Evolutionary conservation across 2,113 vertebrate species (phyloP), one percentile per base, ranked within the genome.

Genomic region (Lophius piscatorius): DNA sequence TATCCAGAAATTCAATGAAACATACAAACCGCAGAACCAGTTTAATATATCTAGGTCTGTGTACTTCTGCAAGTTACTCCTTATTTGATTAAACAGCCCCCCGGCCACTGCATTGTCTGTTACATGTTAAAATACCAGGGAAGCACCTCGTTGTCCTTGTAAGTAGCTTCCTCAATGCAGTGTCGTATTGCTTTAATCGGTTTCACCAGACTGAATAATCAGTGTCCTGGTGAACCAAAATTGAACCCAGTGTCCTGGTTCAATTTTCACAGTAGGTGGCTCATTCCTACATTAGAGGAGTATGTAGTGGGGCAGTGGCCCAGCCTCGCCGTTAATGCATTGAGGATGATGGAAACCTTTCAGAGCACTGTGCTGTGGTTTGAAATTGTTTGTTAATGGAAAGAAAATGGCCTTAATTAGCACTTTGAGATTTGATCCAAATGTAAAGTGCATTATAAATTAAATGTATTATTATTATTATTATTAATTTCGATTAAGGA

Each of bases 301-400:
- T 26, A 35, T 50, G 6, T 42, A 23, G 20, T 20, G 31, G 72
- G 78, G 65, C 77, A 45, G 24, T 6, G 16, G 56, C 50, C 74
- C 61, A 73, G 61, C 11, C 35, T 21, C 41, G 74, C 71, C 76
- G 73, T 83, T 85, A 82, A 60, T 59, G 17, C 31, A 54, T 13
- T 33, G 14, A 55, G 16, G 16, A 55, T 14, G 46, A 59, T 17
- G 44, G 44, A 68, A 72, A 63, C 36, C 65, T 71, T 42, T 69
- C 61, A 68, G 11, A 49, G 18, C 56, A 42, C 16, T 11, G 22
- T 33, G 1, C 14, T 26, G 20, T 21, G 54, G 20, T 26, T 36
- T 39, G 17, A 50, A 33, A 0, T 18, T 33, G 5, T 22, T 8
- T 5, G n/a, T 34, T 62, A 47, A 72, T 39, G 22, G 63, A 14